Conservation (phyloP, 2,797 vertebrate genomes). For the Peromyscus melanophrys region DNA sequence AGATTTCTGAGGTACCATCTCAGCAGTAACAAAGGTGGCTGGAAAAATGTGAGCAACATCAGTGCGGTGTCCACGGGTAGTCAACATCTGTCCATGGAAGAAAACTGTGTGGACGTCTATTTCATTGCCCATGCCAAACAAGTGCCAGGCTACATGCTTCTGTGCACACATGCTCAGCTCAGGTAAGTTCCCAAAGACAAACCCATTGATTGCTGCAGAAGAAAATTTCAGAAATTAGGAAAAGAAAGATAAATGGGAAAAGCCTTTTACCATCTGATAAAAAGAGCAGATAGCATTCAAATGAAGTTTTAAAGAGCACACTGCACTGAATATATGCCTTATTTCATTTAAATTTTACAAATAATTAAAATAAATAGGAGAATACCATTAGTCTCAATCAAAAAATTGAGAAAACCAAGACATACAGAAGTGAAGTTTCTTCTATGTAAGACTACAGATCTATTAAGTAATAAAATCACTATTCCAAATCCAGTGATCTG, state of each 20-base stretch:
- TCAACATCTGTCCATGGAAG: slow-evolving; percentile 91
- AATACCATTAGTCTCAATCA: not conserved
- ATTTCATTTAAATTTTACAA: slow-evolving; percentile 50
- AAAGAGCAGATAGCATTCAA: slow-evolving; percentile 26
- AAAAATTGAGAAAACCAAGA: not conserved
- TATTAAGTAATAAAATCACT: slow-evolving; percentile 41
- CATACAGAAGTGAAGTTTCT: slow-evolving; percentile 28
- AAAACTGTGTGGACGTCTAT: slow-evolving; percentile 91
- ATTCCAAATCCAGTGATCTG: slow-evolving; percentile 22
- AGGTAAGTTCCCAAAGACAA: slow-evolving; percentile 91
- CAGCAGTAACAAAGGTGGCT: slow-evolving; percentile 91
- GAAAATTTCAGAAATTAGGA: slow-evolving; percentile 57
- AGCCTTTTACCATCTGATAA: not conserved
- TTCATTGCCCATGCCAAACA: slow-evolving; percentile 92
- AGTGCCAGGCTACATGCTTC: slow-evolving; percentile 89
- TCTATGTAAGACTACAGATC: not conserved
- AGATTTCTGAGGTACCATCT: slow-evolving; percentile 89
- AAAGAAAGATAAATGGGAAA: not conserved
- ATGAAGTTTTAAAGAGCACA: slow-evolving; percentile 39
- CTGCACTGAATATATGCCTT: slow-evolving; percentile 12
- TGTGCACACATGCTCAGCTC: slow-evolving; percentile 89
- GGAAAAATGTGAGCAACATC: slow-evolving; percentile 92
- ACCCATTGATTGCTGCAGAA: slow-evolving; percentile 92
- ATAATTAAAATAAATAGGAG: not conserved
- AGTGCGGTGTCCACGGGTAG: slow-evolving; percentile 88